These are phyloP conservation scores for Dichetophora obliterata DNA, from an alignment of 2,888 invertebrate genomes.

Conservation along the genomic window DNA sequence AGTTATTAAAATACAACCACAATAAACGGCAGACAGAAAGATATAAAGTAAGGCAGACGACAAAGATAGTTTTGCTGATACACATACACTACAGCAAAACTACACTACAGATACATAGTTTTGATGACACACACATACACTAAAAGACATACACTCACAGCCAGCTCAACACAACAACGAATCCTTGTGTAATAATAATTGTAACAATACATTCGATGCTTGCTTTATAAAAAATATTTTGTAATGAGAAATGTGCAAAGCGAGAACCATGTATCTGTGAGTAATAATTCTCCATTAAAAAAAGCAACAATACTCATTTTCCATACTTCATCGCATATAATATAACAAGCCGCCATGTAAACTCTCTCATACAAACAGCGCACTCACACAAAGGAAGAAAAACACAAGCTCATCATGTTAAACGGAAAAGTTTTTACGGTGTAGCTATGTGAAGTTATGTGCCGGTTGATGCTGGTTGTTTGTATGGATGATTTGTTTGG, in stretches of 20 bases:
- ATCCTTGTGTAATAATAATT: constrained; percentile 40
- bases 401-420: not conserved
- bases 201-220: constrained; percentile 44
- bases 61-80: not conserved
- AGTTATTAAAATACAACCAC: not conserved
- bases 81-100: too few relatives aligned
- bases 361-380: not conserved
- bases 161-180: constrained; percentile 2
- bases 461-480: not conserved
- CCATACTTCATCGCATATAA: constrained; percentile 11
- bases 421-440: not conserved
- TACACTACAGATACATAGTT: too few relatives aligned
- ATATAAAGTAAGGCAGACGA: not conserved
- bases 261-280: not conserved
- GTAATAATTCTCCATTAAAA: constrained; percentile 51
- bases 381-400: not conserved
- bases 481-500: not conserved
- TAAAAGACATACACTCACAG: constrained; percentile 21
- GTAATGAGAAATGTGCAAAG: constrained; percentile 14
- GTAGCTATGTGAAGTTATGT: too few relatives aligned
- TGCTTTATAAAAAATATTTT: constrained; percentile 17
- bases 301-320: constrained; percentile 31
- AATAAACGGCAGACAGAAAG: not conserved
- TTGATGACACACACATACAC: not conserved
- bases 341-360: not conserved